Evolutionary conservation across 1,140 invertebrate species (phyloP).

Genomic region (Psix sp.): DNA sequence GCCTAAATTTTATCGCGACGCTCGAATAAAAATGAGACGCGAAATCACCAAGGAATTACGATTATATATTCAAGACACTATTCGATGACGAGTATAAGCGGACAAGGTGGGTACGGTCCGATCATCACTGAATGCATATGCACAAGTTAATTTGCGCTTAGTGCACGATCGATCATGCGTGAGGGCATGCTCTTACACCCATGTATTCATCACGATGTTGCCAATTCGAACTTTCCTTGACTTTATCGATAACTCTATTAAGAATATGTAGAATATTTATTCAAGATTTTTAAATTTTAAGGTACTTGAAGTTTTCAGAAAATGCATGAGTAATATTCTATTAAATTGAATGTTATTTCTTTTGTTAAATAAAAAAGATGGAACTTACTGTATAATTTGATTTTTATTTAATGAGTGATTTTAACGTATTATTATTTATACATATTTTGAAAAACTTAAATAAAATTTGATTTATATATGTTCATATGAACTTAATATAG

Average conservation of each 20-base stretch:
- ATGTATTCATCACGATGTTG: slow-evolving; percentile 36
- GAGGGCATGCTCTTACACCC: slow-evolving; percentile 62
- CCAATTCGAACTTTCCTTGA: slow-evolving; percentile 39
- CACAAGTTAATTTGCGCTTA: slow-evolving; percentile 60
- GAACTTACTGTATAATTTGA: too few relatives aligned
- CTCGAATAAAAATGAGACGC: slow-evolving; percentile 66
- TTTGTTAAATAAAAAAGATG: too few relatives aligned
- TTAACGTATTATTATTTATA: too few relatives aligned
- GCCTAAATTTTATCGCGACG: slow-evolving; percentile 66
- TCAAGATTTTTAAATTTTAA: too few relatives aligned
- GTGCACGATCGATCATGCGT: slow-evolving; percentile 67
- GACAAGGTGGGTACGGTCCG: slow-evolving; percentile 42
- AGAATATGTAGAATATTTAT: too few relatives aligned
- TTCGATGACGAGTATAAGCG: slow-evolving; percentile 56
- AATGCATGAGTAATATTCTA: too few relatives aligned
- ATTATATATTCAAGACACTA: slow-evolving; percentile 70
- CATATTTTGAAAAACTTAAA: too few relatives aligned
- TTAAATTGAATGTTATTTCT: too few relatives aligned
- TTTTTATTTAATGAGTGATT: too few relatives aligned
- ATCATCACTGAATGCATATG: slow-evolving; percentile 66
- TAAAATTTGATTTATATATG: too few relatives aligned
- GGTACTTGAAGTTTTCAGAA: too few relatives aligned
- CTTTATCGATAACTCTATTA: background rate
- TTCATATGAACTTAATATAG: too few relatives aligned
- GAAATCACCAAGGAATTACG: slow-evolving; percentile 42